Conservation (phyloP, 2,797 vertebrate genomes). For the Sphaeramia orbicularis region DNA sequence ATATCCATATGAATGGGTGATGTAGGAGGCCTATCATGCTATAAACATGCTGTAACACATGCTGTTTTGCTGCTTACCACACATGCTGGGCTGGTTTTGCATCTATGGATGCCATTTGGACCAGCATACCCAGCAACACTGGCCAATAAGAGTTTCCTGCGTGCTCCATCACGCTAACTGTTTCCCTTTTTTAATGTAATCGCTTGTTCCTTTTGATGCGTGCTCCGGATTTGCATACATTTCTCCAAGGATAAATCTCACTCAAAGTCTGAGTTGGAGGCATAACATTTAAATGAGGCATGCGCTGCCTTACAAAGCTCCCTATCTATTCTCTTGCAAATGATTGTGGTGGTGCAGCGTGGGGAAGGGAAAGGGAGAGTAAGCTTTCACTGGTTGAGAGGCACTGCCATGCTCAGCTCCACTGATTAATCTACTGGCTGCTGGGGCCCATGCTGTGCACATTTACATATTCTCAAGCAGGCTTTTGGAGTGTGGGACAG, state of each 20-base stretch:
- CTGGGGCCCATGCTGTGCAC: conserved; percentile 78
- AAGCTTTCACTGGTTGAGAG: conserved; percentile 72
- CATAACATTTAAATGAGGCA: conserved; percentile 87
- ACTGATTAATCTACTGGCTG: conserved; percentile 84
- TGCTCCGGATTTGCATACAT: conserved; percentile 85
- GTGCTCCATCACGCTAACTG: conserved; percentile 63
- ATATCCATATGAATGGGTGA: conserved; percentile 62
- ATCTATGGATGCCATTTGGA: conserved; percentile 55
- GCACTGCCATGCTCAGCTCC: conserved; percentile 69
- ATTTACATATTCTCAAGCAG: conserved; percentile 85
- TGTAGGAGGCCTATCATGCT: conserved; percentile 57
- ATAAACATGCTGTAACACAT: conserved; percentile 46
- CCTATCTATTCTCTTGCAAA: conserved; percentile 83
- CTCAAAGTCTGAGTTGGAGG: conserved; percentile 80
- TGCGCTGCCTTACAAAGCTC: conserved; percentile 75
- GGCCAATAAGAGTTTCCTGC: conserved; percentile 64
- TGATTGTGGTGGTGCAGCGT: conserved; percentile 66
- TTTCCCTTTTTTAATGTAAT: conserved; percentile 83
- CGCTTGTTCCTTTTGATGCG: conserved; percentile 84
- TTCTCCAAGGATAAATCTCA: conserved; percentile 84
- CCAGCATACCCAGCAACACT: conserved; percentile 35
- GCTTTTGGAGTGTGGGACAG: conserved; percentile 69
- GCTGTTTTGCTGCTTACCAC: conserved; percentile 43
- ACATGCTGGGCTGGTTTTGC: conserved; percentile 37
- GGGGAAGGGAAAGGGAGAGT: conserved; percentile 41